These are phyloP conservation scores for Luffia ferchaultella DNA, from an alignment of 2,888 invertebrate species.

Conservation along the genomic window DNA sequence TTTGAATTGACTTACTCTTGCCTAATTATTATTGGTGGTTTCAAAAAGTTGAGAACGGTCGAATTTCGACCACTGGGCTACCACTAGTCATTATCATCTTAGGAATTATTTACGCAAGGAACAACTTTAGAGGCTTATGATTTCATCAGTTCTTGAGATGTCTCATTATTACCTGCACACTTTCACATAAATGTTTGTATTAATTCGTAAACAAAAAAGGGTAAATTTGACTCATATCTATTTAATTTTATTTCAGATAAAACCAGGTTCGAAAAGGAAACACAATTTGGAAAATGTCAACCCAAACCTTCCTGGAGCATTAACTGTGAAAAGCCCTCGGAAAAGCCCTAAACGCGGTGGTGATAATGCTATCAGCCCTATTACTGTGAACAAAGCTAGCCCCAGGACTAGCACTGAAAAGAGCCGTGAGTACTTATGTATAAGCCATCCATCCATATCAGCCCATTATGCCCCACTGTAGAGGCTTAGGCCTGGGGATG, in stretches of 20 bases:
- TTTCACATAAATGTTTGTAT: background rate
- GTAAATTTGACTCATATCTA: background rate
- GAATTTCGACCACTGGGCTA: background rate
- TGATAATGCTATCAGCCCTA: background rate
- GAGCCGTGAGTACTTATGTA: slow-evolving; percentile 16
- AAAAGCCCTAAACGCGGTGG: slow-evolving; percentile 12
- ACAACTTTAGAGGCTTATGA: background rate
- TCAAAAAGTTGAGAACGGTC: no score
- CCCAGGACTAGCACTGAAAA: background rate
- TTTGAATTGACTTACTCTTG: no score
- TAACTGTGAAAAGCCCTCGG: slow-evolving; percentile 22
- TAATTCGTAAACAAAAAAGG: background rate
- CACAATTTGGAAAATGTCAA: slow-evolving; percentile 49
- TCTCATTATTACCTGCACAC: background rate
- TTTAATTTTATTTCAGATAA: slow-evolving; percentile 19
- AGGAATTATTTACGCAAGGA: background rate
- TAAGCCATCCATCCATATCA: no score
- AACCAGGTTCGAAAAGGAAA: slow-evolving; percentile 33
- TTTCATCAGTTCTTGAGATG: background rate
- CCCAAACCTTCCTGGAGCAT: slow-evolving; percentile 32
- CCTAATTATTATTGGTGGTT: no score
- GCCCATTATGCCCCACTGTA: no score
- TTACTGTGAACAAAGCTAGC: background rate
- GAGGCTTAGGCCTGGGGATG: no score
- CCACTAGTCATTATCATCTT: no score